Percentiles rank a stretch among this genome's conserved stretches.
phyloP scores from a whole-genome alignment of 2,113 vertebrate genomes.

The Platysternon megacephalum region DNA sequence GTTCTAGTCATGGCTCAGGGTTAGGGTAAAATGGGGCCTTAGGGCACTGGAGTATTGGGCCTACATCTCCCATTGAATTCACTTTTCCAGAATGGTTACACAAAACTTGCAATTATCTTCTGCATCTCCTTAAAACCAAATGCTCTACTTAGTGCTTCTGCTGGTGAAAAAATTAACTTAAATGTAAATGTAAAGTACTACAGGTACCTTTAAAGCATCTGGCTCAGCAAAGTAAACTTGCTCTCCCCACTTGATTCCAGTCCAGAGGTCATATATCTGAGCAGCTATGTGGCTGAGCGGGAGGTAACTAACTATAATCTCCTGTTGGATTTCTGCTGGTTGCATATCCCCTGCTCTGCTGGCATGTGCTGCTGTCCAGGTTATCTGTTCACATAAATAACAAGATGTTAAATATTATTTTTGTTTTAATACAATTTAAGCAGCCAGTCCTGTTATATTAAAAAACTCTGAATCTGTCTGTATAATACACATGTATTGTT shows the following conservation, averaged over 20 bases:
- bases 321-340: slow-evolving; percentile 86
- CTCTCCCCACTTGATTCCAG: slow-evolving; percentile 88
- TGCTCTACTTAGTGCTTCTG: not conserved
- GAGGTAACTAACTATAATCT: slow-evolving; percentile 89
- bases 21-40: not conserved
- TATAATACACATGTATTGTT: not conserved
- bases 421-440: not conserved
- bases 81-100: not conserved
- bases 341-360: slow-evolving; percentile 85
- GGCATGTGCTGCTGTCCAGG: slow-evolving; percentile 86
- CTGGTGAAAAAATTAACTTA: not conserved
- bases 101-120: not conserved
- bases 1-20: not conserved
- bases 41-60: not conserved
- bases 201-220: slow-evolving; percentile 89
- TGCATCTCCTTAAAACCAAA: not conserved
- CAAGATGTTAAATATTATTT: not conserved
- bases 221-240: slow-evolving; percentile 90
- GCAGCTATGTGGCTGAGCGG: slow-evolving; percentile 92
- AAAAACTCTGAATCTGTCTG: not conserved
- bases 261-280: slow-evolving; percentile 92
- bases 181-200: not conserved
- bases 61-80: not conserved
- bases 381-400: slow-evolving; percentile 81
- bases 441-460: not conserved